phyloP scores from a whole-genome alignment of 2,797 vertebrate species.

The Corythornis leucogaster region DNA sequence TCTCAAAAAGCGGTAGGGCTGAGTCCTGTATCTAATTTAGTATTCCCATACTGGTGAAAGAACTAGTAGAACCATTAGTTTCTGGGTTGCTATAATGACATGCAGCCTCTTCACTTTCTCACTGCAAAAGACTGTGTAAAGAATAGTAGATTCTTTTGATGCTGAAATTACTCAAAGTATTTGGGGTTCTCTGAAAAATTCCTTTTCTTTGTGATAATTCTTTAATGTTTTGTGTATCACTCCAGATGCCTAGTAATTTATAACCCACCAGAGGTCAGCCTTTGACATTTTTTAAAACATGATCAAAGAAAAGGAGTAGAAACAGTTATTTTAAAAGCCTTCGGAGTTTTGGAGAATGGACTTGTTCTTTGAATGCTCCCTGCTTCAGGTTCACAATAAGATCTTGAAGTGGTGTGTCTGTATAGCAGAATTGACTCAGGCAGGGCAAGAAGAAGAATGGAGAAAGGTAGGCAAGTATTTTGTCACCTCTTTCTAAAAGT shows the following conservation, averaged over 20 bases:
- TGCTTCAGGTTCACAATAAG: background rate
- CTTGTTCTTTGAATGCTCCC: background rate
- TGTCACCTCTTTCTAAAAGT: background rate
- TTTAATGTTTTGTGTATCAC: background rate
- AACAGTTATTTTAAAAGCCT: background rate
- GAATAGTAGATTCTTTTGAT: background rate
- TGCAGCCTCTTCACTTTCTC: background rate
- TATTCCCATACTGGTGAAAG: background rate
- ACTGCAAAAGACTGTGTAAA: background rate
- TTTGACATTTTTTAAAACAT: background rate
- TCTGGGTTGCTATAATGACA: background rate
- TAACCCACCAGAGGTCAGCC: constrained; percentile 66
- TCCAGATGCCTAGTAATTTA: background rate
- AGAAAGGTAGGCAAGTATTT: background rate
- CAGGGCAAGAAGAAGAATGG: background rate
- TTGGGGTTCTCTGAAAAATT: background rate
- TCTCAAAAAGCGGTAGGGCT: background rate
- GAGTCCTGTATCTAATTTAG: background rate
- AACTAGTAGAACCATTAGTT: background rate
- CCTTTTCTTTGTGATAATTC: background rate
- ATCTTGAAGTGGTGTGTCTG: background rate
- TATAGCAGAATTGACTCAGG: background rate
- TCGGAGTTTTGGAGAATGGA: background rate
- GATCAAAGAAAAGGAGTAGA: background rate
- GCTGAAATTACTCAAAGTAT: background rate